phyloP scores from a whole-genome alignment of 64 coral and sea anemone genomes.

The Pachyseris speciosa region DNA sequence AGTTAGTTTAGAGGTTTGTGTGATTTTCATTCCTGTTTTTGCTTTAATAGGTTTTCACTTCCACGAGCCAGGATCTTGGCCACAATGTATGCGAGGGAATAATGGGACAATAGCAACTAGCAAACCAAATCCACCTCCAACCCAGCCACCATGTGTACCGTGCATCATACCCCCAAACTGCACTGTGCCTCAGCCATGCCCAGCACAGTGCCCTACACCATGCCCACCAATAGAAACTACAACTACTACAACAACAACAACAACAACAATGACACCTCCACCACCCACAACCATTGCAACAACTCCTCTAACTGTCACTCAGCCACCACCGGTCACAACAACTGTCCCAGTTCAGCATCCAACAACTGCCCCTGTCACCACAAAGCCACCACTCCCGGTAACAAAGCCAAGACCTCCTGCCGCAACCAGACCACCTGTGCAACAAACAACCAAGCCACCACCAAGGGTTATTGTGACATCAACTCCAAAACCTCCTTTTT shows the following conservation, averaged over 20 bases:
- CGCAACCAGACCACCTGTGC: slow-evolving; percentile 12
- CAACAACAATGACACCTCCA: slow-evolving; percentile 6
- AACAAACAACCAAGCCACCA: background rate
- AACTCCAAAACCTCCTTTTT: slow-evolving; percentile 11
- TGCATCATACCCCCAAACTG: slow-evolving; percentile 64
- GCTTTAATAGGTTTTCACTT: slow-evolving; percentile 39
- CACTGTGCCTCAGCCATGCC: slow-evolving; percentile 46
- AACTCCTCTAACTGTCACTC: slow-evolving; percentile 20
- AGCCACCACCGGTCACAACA: slow-evolving; percentile 1
- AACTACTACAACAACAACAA: background rate
- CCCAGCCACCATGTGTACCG: slow-evolving; percentile 57
- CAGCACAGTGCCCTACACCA: slow-evolving; percentile 59
- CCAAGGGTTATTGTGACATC: background rate
- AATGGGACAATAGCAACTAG: slow-evolving; percentile 97
- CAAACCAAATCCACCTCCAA: slow-evolving; percentile 76
- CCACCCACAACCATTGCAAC: background rate
- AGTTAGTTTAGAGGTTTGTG: no score
- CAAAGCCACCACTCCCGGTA: slow-evolving; percentile 29
- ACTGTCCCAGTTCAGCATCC: no score
- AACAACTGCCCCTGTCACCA: no score
- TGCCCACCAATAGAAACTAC: slow-evolving; percentile 9
- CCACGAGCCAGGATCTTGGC: slow-evolving; percentile 52
- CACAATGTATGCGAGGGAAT: slow-evolving; percentile 72
- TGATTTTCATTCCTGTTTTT: no score
- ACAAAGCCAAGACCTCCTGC: slow-evolving; percentile 58